Percentiles rank a stretch among this genome's conserved stretches.
These are phyloP conservation scores for Ammospiza caudacuta DNA, from an alignment of 2,113 vertebrate species.

Conservation along the genomic window DNA sequence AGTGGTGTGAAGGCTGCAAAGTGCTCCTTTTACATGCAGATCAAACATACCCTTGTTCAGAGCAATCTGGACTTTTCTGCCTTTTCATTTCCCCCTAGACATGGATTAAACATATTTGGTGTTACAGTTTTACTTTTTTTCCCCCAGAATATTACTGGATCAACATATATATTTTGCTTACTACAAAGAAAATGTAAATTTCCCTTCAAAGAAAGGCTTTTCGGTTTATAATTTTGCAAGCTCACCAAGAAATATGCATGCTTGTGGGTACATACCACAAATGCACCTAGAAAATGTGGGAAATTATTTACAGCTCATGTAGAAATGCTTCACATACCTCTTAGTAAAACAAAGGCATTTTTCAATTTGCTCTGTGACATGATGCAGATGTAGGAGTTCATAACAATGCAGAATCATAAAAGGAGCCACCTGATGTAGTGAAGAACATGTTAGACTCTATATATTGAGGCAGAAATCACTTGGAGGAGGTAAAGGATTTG, in stretches of 20 bases:
- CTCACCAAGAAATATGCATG: background rate
- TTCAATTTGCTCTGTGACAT: background rate
- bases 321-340: background rate
- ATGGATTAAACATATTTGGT: background rate
- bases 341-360: background rate
- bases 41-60: slow-evolving; percentile 33
- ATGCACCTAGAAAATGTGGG: background rate
- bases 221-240: background rate
- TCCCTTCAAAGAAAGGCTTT: background rate
- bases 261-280: background rate
- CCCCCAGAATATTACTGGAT: background rate
- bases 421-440: background rate
- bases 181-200: background rate
- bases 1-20: slow-evolving; percentile 29
- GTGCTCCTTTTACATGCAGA: slow-evolving; percentile 7
- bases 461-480: background rate
- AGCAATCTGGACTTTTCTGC: slow-evolving; percentile 10
- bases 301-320: background rate
- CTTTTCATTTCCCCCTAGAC: background rate
- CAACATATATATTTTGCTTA: background rate
- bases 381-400: background rate
- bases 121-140: background rate
- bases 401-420: background rate
- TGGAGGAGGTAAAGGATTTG: background rate
- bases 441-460: background rate